These are phyloP conservation scores for Nerophis lumbriciformis DNA, from an alignment of 2,113 vertebrate genomes.

Conservation along the genomic window DNA sequence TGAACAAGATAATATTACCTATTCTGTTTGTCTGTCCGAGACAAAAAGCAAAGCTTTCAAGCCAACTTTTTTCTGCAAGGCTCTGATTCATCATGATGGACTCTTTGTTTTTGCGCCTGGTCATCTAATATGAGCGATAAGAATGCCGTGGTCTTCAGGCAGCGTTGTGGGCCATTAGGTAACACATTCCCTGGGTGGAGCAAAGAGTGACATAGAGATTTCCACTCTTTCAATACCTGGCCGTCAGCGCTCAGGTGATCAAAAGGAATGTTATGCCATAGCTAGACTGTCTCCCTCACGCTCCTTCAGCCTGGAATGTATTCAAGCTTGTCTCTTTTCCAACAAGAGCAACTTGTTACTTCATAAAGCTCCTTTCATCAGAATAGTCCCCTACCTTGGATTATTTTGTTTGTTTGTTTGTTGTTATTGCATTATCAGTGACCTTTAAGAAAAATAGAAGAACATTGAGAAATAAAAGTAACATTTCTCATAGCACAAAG, in stretches of 20 bases:
- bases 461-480: no score
- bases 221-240: slow-evolving; percentile 58
- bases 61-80: slow-evolving; percentile 63
- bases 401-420: not conserved
- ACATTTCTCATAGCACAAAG: no score
- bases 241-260: slow-evolving; percentile 62
- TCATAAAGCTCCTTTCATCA: slow-evolving; percentile 6
- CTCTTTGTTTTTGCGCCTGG: slow-evolving; percentile 57
- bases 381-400: slow-evolving; percentile 7
- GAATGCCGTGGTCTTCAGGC: slow-evolving; percentile 59
- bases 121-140: slow-evolving; percentile 72
- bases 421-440: slow-evolving; percentile 5
- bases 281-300: slow-evolving; percentile 38
- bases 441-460: slow-evolving; percentile 1
- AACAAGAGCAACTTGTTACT: slow-evolving; percentile 5
- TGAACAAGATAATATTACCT: slow-evolving; percentile 81
- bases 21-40: slow-evolving; percentile 67
- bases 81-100: slow-evolving; percentile 67
- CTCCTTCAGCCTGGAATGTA: slow-evolving; percentile 45
- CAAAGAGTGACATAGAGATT: slow-evolving; percentile 61
- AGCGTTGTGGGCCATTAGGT: slow-evolving; percentile 67
- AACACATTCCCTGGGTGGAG: slow-evolving; percentile 66
- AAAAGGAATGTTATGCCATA: slow-evolving; percentile 54
- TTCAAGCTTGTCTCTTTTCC: slow-evolving; percentile 12
- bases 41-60: slow-evolving; percentile 62